Percentiles rank a stretch among this genome's conserved stretches.
Evolutionary conservation across 2,113 vertebrate genomes (phyloP).

Genomic region (Salvelinus fontinalis): DNA sequence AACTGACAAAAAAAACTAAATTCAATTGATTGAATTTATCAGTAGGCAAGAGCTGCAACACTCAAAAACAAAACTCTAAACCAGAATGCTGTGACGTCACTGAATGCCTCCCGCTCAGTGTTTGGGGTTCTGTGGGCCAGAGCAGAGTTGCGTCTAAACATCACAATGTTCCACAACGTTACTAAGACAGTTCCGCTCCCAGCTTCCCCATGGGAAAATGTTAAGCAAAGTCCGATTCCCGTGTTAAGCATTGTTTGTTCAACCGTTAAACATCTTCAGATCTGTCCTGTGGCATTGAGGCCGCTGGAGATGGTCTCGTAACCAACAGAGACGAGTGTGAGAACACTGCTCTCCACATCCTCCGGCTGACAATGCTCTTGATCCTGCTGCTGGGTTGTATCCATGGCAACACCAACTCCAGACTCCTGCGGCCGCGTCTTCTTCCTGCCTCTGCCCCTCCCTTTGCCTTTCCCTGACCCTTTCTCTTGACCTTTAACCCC

Average conservation of each 20-base stretch:
- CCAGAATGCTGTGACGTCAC: background rate
- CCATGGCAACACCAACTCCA: background rate
- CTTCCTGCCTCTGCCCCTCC: constrained; percentile 56
- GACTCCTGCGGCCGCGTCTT: constrained; percentile 37
- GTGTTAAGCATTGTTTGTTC: background rate
- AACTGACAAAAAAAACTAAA: background rate
- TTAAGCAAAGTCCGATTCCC: background rate
- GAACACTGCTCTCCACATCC: constrained; percentile 64
- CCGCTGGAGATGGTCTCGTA: constrained; percentile 75
- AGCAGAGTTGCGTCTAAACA: constrained; percentile 7
- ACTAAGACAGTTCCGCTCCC: background rate
- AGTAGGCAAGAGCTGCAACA: background rate
- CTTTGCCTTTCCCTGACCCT: constrained; percentile 57
- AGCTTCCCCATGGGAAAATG: background rate
- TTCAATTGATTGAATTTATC: background rate
- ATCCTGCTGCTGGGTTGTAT: constrained; percentile 21
- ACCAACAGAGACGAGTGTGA: constrained; percentile 76
- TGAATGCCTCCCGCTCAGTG: background rate
- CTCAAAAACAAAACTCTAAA: background rate
- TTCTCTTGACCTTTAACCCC: constrained; percentile 50
- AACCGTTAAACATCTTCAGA: background rate
- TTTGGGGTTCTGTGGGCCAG: background rate
- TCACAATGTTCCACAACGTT: background rate
- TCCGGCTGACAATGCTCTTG: constrained; percentile 53
- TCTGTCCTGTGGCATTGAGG: constrained; percentile 39